Evolutionary conservation across 2,113 vertebrate genomes (phyloP).

Genomic region (Engystomops pustulosus): DNA sequence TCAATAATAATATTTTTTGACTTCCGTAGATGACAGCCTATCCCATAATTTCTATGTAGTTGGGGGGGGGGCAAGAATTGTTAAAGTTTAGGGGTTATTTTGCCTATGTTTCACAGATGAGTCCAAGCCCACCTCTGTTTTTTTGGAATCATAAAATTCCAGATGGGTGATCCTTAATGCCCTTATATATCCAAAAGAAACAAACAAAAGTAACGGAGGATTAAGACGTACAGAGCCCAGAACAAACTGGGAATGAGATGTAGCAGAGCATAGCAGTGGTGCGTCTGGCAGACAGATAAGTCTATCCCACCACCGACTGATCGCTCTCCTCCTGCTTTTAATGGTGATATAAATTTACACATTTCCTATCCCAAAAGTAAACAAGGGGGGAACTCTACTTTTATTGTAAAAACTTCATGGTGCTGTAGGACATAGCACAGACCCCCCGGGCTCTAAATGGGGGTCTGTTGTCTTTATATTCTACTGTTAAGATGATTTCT

Average conservation of each 20-base stretch:
- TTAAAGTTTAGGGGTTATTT: neutral
- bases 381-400: neutral
- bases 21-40: conserved; percentile 2
- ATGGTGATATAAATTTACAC: conserved; percentile 36
- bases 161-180: conserved; percentile 59
- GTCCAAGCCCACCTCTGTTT: conserved; percentile 57
- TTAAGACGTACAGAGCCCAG: conserved; percentile 48
- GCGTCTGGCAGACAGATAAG: conserved; percentile 51
- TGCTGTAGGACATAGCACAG: neutral
- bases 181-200: conserved; percentile 59
- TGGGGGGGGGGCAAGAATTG: neutral
- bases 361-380: conserved; percentile 7
- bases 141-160: conserved; percentile 60
- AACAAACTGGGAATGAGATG: conserved; percentile 34
- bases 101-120: neutral
- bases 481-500: no score
- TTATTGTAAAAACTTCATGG: conserved; percentile 1
- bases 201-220: conserved; percentile 56
- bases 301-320: neutral
- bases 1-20: conserved; percentile 21
- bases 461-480: neutral
- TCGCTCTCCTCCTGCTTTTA: conserved; percentile 15
- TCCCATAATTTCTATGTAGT: neutral
- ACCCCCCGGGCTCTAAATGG: neutral
- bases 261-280: conserved; percentile 9